Evolutionary conservation across 2,113 vertebrate genomes (phyloP).

Genomic region (Podocnemis expansa): DNA sequence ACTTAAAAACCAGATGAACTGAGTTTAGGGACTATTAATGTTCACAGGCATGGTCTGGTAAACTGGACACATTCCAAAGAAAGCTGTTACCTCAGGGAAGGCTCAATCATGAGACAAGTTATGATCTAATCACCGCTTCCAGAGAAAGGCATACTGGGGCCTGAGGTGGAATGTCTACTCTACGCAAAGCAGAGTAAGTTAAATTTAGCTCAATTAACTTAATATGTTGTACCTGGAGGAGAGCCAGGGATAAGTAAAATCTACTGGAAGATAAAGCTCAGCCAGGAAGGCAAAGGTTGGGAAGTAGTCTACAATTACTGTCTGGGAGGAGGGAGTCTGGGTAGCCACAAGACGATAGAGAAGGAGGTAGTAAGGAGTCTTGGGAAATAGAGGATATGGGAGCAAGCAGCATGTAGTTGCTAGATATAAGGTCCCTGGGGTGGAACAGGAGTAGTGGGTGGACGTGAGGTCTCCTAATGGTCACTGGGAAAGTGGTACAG

Average conservation of each 20-base stretch:
- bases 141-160: neutral
- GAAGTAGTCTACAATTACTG: neutral
- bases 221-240: neutral
- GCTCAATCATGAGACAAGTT: neutral
- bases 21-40: neutral
- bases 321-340: too few species aligned
- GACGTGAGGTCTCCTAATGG: neutral
- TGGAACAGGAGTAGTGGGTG: neutral
- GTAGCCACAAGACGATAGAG: too few species aligned
- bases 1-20: neutral
- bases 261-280: neutral
- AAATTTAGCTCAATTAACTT: neutral
- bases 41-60: neutral
- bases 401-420: neutral
- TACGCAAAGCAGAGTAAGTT: neutral
- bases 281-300: neutral
- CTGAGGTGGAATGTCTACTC: neutral
- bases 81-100: neutral
- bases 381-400: neutral
- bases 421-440: neutral
- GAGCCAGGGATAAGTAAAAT: neutral
- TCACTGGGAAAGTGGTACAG: neutral
- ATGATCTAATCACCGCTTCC: accelerated
- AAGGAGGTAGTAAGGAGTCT: too few species aligned
- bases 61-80: neutral